Percentiles rank a stretch among this genome's conserved stretches.
Evolutionary conservation across 2,888 invertebrate genomes (phyloP).

Genomic region (Lapara coniferarum): DNA sequence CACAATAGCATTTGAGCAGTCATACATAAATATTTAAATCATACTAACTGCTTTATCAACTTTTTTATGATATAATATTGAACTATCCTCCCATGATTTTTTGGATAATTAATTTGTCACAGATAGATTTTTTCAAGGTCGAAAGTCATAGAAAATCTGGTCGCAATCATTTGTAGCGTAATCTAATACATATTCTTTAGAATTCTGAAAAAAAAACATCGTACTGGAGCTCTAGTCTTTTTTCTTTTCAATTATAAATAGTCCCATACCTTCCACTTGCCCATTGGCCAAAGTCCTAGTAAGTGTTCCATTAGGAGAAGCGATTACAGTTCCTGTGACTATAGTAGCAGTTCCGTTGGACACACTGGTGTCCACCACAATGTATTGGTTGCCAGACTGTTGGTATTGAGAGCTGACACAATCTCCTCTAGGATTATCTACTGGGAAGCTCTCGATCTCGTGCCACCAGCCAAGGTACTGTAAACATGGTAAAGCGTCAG

Average conservation of each 20-base stretch:
- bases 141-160: no score
- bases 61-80: background rate
- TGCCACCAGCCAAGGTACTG: conserved; percentile 75
- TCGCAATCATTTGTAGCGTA: no score
- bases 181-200: no score
- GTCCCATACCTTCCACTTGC: conserved; percentile 39
- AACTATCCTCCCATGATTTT: background rate
- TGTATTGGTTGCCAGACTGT: conserved; percentile 42
- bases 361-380: conserved; percentile 58
- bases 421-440: conserved; percentile 48
- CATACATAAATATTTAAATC: background rate
- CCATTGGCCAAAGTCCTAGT: conserved; percentile 47
- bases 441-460: conserved; percentile 66
- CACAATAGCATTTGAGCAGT: conserved; percentile 11
- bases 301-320: conserved; percentile 53
- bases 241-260: background rate
- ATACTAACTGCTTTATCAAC: background rate
- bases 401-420: conserved; percentile 62
- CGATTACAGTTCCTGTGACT: conserved; percentile 48
- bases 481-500: conserved; percentile 29
- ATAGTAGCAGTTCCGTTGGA: conserved; percentile 45
- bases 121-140: no score
- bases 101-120: background rate
- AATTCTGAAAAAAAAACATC: no score
- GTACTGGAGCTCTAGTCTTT: background rate